These are phyloP conservation scores for Schizaphis graminum DNA, from an alignment of 2,888 invertebrate species.

Conservation along the genomic window DNA sequence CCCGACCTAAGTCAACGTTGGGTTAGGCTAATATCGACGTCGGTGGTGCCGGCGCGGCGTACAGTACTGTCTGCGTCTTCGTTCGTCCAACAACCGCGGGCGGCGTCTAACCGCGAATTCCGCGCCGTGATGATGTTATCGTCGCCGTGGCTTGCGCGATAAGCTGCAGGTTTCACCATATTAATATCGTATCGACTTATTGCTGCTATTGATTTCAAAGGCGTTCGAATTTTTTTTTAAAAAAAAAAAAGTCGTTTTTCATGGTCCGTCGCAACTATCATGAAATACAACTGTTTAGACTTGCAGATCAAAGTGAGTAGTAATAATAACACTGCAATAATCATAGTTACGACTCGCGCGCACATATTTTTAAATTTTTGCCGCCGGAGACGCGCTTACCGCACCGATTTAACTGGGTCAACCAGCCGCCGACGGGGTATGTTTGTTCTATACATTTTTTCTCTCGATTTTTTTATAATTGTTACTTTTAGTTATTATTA, in stretches of 20 bases:
- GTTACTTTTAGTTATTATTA: neutral
- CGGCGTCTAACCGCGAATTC: conserved; percentile 23
- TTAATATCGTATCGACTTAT: neutral
- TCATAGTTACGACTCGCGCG: neutral
- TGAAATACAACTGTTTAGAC: conserved; percentile 51
- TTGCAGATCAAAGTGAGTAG: conserved; percentile 55
- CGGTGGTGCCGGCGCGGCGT: conserved; percentile 13
- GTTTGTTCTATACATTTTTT: neutral
- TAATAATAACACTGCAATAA: neutral
- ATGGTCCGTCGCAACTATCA: conserved; percentile 3
- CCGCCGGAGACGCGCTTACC: neutral
- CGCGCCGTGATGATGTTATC: neutral
- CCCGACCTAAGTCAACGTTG: conserved; percentile 65
- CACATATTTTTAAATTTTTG: neutral
- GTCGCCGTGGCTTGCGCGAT: neutral
- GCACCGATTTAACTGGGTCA: conserved; percentile 34
- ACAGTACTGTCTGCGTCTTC: conserved; percentile 54
- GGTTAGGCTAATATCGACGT: conserved; percentile 45
- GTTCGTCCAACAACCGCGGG: conserved; percentile 44
- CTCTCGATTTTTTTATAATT: neutral
- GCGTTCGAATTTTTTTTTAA: neutral
- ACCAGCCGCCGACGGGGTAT: neutral
- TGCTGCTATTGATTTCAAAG: neutral
- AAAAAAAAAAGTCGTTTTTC: conserved; percentile 22
- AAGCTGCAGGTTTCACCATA: neutral